These are phyloP conservation scores for Pangasius larnaudii DNA, from an alignment of 2,797 vertebrate species.

Conservation along the genomic window DNA sequence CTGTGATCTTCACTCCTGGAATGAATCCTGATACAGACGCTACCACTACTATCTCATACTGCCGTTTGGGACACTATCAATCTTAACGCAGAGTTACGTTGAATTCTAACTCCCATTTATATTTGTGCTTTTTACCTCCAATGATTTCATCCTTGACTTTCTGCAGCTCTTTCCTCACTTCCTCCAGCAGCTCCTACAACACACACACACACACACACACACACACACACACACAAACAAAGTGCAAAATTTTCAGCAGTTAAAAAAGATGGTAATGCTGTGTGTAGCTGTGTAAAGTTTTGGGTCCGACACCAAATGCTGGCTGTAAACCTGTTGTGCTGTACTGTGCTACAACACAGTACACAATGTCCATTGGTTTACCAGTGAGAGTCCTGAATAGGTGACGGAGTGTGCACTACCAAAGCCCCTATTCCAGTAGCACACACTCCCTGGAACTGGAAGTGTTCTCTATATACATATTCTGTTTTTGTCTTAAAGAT, in stretches of 20 bases:
- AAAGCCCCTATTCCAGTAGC: not conserved
- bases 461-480: not conserved
- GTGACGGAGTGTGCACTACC: not conserved
- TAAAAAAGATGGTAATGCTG: not conserved
- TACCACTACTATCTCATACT: not conserved
- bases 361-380: not conserved
- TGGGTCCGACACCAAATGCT: not conserved
- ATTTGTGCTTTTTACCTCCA: conserved; percentile 74
- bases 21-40: not conserved
- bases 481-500: not conserved
- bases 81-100: not conserved
- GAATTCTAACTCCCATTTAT: not conserved
- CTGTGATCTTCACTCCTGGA: not conserved
- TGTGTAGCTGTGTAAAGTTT: not conserved
- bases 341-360: not conserved
- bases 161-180: conserved; percentile 89
- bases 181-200: conserved; percentile 88
- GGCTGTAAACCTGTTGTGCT: not conserved
- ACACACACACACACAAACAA: conserved; percentile 15
- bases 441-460: not conserved
- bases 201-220: conserved; percentile 23
- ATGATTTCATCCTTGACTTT: conserved; percentile 95
- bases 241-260: not conserved
- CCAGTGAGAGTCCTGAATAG: not conserved
- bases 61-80: not conserved